Percentiles rank a stretch among this genome's conserved stretches.
Conservation (phyloP, 1,140 invertebrate genomes). For the Dinoponera quadriceps region DNA sequence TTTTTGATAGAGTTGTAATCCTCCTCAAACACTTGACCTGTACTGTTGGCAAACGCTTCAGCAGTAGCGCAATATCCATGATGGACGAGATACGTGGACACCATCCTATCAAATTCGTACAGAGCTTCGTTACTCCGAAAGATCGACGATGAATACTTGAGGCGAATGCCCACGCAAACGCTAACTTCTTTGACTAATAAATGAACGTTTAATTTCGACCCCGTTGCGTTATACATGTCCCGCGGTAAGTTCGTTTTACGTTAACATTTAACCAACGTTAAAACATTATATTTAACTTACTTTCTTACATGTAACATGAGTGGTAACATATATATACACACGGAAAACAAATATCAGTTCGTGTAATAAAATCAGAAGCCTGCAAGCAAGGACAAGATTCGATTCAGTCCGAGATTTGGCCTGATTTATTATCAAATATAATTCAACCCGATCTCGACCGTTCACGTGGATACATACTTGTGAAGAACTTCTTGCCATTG, state of each 20-base stretch:
- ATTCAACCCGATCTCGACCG: too few species aligned
- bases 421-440: too few species aligned
- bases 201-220: constrained; percentile 21
- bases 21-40: constrained; percentile 96
- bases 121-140: constrained; percentile 61
- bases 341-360: too few species aligned
- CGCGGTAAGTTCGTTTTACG: too few species aligned
- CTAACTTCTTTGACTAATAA: constrained; percentile 33
- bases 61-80: constrained; percentile 98
- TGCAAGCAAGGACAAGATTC: too few species aligned
- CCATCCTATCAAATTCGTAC: constrained; percentile 90
- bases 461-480: constrained; percentile 87
- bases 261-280: too few species aligned
- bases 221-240: too few species aligned
- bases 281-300: too few species aligned
- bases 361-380: too few species aligned
- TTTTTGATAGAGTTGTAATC: constrained; percentile 98
- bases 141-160: constrained; percentile 11
- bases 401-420: too few species aligned
- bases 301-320: too few species aligned
- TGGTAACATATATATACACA: too few species aligned
- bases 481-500: constrained; percentile 97
- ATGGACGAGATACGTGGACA: constrained; percentile 98
- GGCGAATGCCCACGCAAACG: constrained; percentile 2
- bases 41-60: constrained; percentile 97